Base-by-base conservation (phyloP, 2,113 vertebrate genomes). In the Willisornis vidua region DNA sequence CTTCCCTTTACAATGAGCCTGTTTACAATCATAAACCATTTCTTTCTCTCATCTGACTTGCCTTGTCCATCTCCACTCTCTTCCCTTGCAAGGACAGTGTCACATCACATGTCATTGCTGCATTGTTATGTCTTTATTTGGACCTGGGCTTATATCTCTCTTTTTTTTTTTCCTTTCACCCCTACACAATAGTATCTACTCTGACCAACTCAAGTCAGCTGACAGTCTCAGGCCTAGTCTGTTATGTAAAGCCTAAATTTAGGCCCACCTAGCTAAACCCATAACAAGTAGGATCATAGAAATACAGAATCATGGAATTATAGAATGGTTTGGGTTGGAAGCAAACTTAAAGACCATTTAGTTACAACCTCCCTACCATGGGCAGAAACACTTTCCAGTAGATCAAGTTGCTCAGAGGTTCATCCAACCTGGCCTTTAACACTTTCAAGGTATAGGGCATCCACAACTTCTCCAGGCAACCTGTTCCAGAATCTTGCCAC, bases 21-120 rank as follows among this genome's bases (percentile, higher is more conserved):
- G 65, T 86, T 95, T 89, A 82, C 73, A 85, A 70, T 83, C 33
- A 46, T 39, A 82, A 84, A 39, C 54, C 10, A 41, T 88, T 87
- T 57, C 35, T 79, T 85, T 37, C 93, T 96, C 95, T 85, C 80
- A 70, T 90, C 83, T 95, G n/a, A 45, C 76, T 81, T 94, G 46
- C 46, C 51, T 91, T 17, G 1, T 77, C 70, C 66, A 35, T 93
- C 79, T 89, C 51, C 2, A 35, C 19, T 76, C 72, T 91, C 41
- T 93, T 73, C 46, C 19, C 46, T 85, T 89, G 70, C 62, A 61
- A 85, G 58, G 58, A 29, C 72, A 41, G 41, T 41, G 82, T 91
- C 52, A 66, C 23, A 23, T 87, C 86, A 68, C 66, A 37, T 87
- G 41, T 92, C 46, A 67, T 58, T 3, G 6, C 48, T 52, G 17